Percentiles rank a stretch among this genome's conserved stretches.
These are phyloP conservation scores for Netelia fuscicornis DNA, from an alignment of 2,888 invertebrate species.

Conservation along the genomic window DNA sequence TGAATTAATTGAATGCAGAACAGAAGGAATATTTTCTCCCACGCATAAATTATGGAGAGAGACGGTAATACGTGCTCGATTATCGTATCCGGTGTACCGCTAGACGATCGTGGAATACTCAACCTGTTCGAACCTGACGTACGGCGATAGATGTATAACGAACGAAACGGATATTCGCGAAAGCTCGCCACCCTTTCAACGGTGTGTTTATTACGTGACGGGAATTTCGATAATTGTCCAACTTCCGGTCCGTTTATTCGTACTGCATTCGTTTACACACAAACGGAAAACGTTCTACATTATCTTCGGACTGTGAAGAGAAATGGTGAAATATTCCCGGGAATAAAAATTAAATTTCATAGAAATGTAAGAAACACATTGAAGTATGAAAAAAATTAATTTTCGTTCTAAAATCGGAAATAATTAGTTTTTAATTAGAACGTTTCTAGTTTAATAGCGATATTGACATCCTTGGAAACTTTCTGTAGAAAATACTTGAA, in stretches of 20 bases:
- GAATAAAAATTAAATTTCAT: too few species aligned
- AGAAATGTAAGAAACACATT: too few species aligned
- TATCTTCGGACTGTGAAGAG: neutral
- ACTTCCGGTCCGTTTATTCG: conserved; percentile 54
- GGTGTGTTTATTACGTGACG: conserved; percentile 50
- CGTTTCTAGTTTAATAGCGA: too few species aligned
- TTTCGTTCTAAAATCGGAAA: too few species aligned
- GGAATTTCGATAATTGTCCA: conserved; percentile 48
- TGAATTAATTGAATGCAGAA: neutral
- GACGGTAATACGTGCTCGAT: conserved; percentile 40
- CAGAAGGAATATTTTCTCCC: neutral
- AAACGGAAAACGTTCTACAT: conserved; percentile 34
- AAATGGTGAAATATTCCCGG: too few species aligned
- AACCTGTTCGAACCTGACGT: conserved; percentile 12
- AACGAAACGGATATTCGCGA: conserved; percentile 36
- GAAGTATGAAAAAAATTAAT: too few species aligned
- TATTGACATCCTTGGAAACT: too few species aligned
- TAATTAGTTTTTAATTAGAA: too few species aligned
- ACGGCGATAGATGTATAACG: conserved; percentile 19
- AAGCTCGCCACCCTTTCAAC: conserved; percentile 18
- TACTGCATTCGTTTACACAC: conserved; percentile 14
- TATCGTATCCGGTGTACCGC: conserved; percentile 55
- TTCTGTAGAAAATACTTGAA: too few species aligned
- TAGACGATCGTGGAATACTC: conserved; percentile 34
- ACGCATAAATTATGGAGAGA: neutral